phyloP scores from a whole-genome alignment of 2,888 invertebrate species.

The Operophtera brumata region DNA sequence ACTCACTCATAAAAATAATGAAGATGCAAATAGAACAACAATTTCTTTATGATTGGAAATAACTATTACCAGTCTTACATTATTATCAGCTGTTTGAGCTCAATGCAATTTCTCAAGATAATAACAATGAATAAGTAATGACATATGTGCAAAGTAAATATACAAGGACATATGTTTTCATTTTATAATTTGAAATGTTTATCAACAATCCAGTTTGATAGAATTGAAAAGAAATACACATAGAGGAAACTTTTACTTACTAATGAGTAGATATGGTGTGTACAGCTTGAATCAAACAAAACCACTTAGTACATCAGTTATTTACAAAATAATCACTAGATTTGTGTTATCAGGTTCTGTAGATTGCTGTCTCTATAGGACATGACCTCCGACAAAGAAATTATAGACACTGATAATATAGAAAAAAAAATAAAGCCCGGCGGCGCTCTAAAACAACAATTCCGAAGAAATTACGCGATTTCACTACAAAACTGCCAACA shows the following conservation, averaged over 20 bases:
- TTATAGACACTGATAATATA: slow-evolving; percentile 2
- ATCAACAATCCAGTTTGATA: slow-evolving; percentile 1
- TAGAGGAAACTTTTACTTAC: neutral
- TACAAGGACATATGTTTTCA: neutral
- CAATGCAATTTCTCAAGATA: slow-evolving; percentile 1
- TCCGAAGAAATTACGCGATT: slow-evolving; percentile 30
- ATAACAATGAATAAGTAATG: slow-evolving; percentile 8
- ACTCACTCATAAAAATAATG: too few species aligned
- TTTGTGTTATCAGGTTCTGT: neutral
- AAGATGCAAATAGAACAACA: neutral
- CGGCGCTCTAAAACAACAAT: slow-evolving; percentile 40
- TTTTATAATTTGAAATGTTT: slow-evolving; percentile 10
- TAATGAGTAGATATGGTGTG: neutral
- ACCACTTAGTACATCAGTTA: neutral
- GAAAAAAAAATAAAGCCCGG: slow-evolving; percentile 30
- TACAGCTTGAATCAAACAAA: neutral
- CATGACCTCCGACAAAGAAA: slow-evolving; percentile 4
- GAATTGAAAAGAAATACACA: neutral
- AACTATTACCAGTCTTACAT: neutral
- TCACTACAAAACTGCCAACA: slow-evolving; percentile 30
- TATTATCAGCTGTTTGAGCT: slow-evolving; percentile 11
- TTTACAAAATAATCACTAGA: neutral
- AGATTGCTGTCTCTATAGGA: slow-evolving; percentile 4
- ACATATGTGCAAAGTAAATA: slow-evolving; percentile 5
- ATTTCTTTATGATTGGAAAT: neutral